Evolutionary conservation across 2,888 invertebrate genomes (phyloP), one percentile per base, ranked within the genome.

Genomic region (Trissolcus japonicus): DNA sequence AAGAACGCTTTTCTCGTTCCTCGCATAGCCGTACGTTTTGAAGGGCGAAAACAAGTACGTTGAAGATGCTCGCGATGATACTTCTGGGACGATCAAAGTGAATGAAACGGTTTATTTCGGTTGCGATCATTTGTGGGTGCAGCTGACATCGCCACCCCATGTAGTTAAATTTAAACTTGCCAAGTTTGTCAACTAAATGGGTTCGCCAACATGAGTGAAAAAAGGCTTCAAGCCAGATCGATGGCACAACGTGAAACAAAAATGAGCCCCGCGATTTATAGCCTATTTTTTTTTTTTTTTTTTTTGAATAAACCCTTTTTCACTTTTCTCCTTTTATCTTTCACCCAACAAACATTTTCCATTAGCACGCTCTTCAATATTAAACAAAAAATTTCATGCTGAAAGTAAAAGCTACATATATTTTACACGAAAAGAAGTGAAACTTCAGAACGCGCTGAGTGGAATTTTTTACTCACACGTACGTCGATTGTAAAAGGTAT

Each of bases 131-230:
- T 78, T 62, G 80, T 77, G 76, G 76, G 76, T 61, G 77, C 80
- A 77, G 75, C 74, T 77, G 71, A 77, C 72, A 74, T 50, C 54
- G 60, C 57, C 77, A 75, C 79, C 79, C 79, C 67, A 69, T 72
- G 73, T 46, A 53, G 78, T 71, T 81, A 76, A 79, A 81, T 80
- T 79, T 81, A 80, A 80, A 80, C 43, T 65, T 65, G 71, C 69
- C 69, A 61, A 56, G 48, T 71, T 66, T 60, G 76, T 72, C 62
- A 57, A 79, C 59, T 54, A 63, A 72, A 63, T 63, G 60, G 63
- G 48, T 57, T 29, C 55, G 29, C 46, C 56, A 55, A 61, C 40
- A 21, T 53, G 40, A 41, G 43, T 14, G 19, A 25, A 55, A 59
- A 41, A 75, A 46, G 54, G 2, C 16, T 19, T 53, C 40, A 59